These are phyloP conservation scores for Procambarus virginalis DNA, from an alignment of 1,140 invertebrate species.

Conservation along the genomic window DNA sequence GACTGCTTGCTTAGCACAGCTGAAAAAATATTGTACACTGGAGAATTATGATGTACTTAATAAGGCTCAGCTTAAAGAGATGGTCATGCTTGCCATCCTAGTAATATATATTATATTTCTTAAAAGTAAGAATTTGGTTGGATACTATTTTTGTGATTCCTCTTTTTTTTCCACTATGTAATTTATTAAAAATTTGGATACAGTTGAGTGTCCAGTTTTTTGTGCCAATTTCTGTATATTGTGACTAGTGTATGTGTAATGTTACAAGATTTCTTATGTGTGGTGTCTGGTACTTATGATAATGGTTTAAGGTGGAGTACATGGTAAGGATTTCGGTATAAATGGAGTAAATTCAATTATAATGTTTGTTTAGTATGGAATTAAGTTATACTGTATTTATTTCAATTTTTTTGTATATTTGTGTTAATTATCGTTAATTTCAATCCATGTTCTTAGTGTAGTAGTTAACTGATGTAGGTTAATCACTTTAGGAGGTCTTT, in stretches of 20 bases:
- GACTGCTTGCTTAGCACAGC: slow-evolving; percentile 44
- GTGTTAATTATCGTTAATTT: slow-evolving; percentile 29
- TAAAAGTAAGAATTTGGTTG: slow-evolving; percentile 57
- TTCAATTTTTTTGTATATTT: slow-evolving; percentile 40
- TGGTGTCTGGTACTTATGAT: slow-evolving; percentile 68
- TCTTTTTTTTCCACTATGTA: slow-evolving; percentile 56
- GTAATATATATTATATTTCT: slow-evolving; percentile 60
- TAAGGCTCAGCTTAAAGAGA: slow-evolving; percentile 56
- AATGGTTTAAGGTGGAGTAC: slow-evolving; percentile 64
- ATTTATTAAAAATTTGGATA: slow-evolving; percentile 63
- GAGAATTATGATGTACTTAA: slow-evolving; percentile 51
- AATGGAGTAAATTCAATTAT: slow-evolving; percentile 33
- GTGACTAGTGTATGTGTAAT: slow-evolving; percentile 67
- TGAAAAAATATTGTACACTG: slow-evolving; percentile 20
- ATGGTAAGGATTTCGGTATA: slow-evolving; percentile 65
- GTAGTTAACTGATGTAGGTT: slow-evolving; percentile 48
- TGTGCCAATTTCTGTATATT: slow-evolving; percentile 69
- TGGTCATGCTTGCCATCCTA: slow-evolving; percentile 64
- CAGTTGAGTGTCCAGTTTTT: slow-evolving; percentile 43
- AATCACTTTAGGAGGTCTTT: slow-evolving; percentile 55
- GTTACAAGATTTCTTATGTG: slow-evolving; percentile 65
- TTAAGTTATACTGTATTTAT: slow-evolving; percentile 63
- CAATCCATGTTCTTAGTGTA: slow-evolving; percentile 32
- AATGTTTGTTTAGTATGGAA: slow-evolving; percentile 53
- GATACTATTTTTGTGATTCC: slow-evolving; percentile 67